A percentile compares a stretch with the other conserved stretches of the same genome.
These are phyloP conservation scores for Hemitrygon akajei DNA, from an alignment of 2,797 vertebrate species.

Conservation along the genomic window DNA sequence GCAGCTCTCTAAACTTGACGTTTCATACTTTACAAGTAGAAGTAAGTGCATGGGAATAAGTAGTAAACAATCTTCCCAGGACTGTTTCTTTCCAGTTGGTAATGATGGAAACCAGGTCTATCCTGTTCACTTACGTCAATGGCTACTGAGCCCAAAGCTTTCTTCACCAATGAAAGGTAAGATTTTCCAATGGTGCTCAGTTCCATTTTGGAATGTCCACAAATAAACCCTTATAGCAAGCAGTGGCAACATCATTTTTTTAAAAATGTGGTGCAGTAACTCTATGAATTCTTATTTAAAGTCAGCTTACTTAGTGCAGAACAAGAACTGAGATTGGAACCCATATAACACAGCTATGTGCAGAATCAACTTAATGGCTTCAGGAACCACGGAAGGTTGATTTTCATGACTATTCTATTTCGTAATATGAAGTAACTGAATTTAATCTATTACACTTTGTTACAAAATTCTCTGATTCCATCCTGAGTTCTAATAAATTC, in stretches of 20 bases:
- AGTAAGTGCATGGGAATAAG: background rate
- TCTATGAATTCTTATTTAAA: background rate
- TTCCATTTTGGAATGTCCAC: background rate
- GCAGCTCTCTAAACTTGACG: background rate
- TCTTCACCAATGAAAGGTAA: background rate
- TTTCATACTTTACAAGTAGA: background rate
- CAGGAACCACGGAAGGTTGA: background rate
- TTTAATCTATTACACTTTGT: background rate
- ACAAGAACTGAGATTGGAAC: background rate
- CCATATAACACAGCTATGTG: background rate
- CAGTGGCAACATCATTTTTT: background rate
- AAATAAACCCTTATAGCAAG: background rate
- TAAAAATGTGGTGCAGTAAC: background rate
- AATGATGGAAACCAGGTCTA: background rate
- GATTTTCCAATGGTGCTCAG: background rate
- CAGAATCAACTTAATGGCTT: background rate
- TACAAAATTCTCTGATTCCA: conserved; percentile 8
- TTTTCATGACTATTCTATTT: background rate
- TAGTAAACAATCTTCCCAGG: too few species aligned
- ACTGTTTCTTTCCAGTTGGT: too few species aligned
- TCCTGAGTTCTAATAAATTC: background rate
- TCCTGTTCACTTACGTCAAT: background rate
- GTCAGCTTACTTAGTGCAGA: background rate
- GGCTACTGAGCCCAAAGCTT: background rate
- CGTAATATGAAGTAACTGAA: background rate